phyloP scores from a whole-genome alignment of 2,888 invertebrate genomes.

The Microctonus hyperodae region DNA sequence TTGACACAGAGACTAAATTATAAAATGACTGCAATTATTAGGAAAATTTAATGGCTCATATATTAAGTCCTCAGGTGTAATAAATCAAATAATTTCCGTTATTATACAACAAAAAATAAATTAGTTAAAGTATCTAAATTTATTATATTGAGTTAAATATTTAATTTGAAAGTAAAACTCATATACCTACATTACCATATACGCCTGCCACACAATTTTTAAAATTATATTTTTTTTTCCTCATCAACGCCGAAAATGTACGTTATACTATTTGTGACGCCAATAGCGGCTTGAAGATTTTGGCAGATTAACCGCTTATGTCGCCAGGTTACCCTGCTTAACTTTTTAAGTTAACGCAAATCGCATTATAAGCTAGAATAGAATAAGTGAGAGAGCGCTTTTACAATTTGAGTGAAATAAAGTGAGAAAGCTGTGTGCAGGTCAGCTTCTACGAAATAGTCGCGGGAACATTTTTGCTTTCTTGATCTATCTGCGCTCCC shows the following conservation, averaged over 20 bases:
- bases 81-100: too few relatives aligned
- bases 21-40: too few relatives aligned
- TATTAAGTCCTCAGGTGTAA: too few relatives aligned
- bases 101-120: too few relatives aligned
- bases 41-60: too few relatives aligned
- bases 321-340: slow-evolving; percentile 48
- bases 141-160: too few relatives aligned
- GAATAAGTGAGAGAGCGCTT: not conserved
- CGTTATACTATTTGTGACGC: not conserved
- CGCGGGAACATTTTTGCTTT: slow-evolving; percentile 17
- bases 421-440: not conserved
- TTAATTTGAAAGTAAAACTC: too few relatives aligned
- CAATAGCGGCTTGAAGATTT: slow-evolving; percentile 40
- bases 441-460: slow-evolving; percentile 26
- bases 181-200: too few relatives aligned
- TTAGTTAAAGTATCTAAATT: too few relatives aligned
- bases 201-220: too few relatives aligned
- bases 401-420: not conserved
- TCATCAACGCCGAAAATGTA: not conserved
- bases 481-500: not conserved
- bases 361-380: slow-evolving; percentile 45
- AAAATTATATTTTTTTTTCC: not conserved
- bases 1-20: too few relatives aligned
- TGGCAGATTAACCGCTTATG: slow-evolving; percentile 42
- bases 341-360: slow-evolving; percentile 51